Evolutionary conservation across 1,140 invertebrate species (phyloP), one percentile per base, ranked within the genome.

Genomic region (Contarinia nasturtii): DNA sequence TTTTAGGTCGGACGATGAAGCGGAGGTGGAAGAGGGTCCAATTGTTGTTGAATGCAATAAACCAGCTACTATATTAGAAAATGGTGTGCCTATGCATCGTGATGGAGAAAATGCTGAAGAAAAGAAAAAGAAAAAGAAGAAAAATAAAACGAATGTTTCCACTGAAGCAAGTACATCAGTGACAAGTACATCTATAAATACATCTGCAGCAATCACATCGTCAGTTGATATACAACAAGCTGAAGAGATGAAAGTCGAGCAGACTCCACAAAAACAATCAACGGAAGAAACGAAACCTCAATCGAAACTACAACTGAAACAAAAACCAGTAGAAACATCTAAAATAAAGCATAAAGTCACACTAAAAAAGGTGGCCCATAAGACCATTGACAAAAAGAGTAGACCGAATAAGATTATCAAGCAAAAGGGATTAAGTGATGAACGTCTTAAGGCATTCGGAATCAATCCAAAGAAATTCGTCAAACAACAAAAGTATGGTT

Each of bases 401-500:
- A 45, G 51, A 48, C 44, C 53, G 42, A 51, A 54, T 41, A 58
- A 12, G 2, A 38, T 7, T 7, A 33, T 17, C 14, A 40, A 40
- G 37, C 14, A 40, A 40, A n/a, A n/a, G 14, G 8, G 40, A 17
- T 50, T 64, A 12, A 58, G 53, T 43, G 79, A 87, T 63, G 77
- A 83, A 49, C 73, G 91, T 51, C 64, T 95, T 1, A 75, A 78
- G 58, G 86, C 86, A 0, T 96, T 86, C 65, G 90, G 88, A 49
- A 76, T 94, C 38, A 92, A 93, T 73, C 86, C 89, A 1, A 89
- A 87, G 53, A 92, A 91, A 58, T 87, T 72, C 50, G 57, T 59
- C 47, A 64, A 64, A 33, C 54, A 54, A 45, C 52, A 60, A 10
- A 61, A 63, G 47, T 64, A 59, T 43, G 59, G 55, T 21, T 3